Base-by-base conservation (phyloP, 2,113 vertebrate species). In the Pseudolaguvia tuberculata region DNA sequence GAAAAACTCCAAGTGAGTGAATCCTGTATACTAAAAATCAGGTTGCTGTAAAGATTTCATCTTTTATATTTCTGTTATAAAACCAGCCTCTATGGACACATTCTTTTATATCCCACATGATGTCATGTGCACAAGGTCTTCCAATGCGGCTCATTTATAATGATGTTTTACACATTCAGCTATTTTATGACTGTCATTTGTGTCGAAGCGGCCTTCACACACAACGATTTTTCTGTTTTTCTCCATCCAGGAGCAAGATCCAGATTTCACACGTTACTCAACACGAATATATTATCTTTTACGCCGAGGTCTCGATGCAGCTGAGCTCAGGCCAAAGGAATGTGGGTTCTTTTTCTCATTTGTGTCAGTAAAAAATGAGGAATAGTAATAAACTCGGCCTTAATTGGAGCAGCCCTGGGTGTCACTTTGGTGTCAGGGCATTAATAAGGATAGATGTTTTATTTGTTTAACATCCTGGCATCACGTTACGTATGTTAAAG, bases 391-490 rank as follows among this genome's bases (percentile, higher is more conserved):
- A 76, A 76, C 69, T 52, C 20, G 0, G 8, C n/a, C 35, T 61
- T 77, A 77, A 77, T 71, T 63, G 58, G 67, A 63, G 17, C 53
- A n/a, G 69, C 68, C 73, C 69, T 29, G 13, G 0, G 25, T 53
- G 57, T 79, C 65, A 68, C 57, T 71, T 50, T 67, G 11, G 72
- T 62, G 72, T 75, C 72, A 20, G n/a, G 27, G 68, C 62, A 72
- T 35, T 75, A 76, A 68, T 42, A 72, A 23, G 76, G 80, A 72
- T 72, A 14, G 53, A 81, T 78, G 76, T 81, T 81, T 75, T 81
- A 74, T 78, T 81, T 76, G 68, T 72, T 78, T 78, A 79, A 78
- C 66, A 61, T 63, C 65, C 73, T 73, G 77, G 80, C 80, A 75
- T 61, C 56, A 5, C 51, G 2, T n/a, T n/a, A n/a, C n/a, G 62